Evolutionary conservation across 2,113 vertebrate species (phyloP), one percentile per base, ranked within the genome.

Genomic region (Fregetta grallaria): DNA sequence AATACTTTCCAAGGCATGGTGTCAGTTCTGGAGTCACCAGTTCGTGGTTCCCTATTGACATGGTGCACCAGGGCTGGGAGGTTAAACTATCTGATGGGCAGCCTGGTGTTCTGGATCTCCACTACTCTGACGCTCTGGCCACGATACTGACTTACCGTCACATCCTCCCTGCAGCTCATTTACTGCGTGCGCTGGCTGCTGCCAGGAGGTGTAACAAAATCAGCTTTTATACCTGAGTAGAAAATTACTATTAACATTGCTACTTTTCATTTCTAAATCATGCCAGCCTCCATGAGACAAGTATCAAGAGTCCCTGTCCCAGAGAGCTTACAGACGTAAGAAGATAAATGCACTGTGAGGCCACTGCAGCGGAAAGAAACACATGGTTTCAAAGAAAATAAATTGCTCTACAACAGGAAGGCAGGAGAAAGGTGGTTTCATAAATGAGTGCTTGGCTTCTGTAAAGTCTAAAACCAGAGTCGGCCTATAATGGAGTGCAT

Each of bases 391-490:
- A 87, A 75, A 95, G 71, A 47, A 97, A 92, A 92, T 87, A 94
- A 94, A 97, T 95, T 92, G 63, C 53, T 82, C 42, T 92, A 13
- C 94, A 91, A 67, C 84, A 94, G 89, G 94, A 97, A 95, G 77
- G 66, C 80, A 95, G 81, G 94, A 90, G 91, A 94, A 87, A 30
- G 70, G 94, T 91, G 94, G 77, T 97, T 97, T 96, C 89, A 36
- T 94, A 95, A 97, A 85, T 79, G 92, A 94, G n/a, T 90, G 58
- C 61, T 76, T 94, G 58, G 86, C 53, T 92, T 85, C 66, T 96
- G 20, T 55, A 3, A 90, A 85, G 42, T 78, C 80, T 81, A 65
- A 94, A 92, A 72, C 42, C 67, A 61, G 26, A 88, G 29, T 78
- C 27, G 56, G n/a, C 30, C 53, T 84, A 18, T 75, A 92, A 92